Conservation (phyloP, 92 coral and sea anemone genomes). For the Galaxea fascicularis region DNA sequence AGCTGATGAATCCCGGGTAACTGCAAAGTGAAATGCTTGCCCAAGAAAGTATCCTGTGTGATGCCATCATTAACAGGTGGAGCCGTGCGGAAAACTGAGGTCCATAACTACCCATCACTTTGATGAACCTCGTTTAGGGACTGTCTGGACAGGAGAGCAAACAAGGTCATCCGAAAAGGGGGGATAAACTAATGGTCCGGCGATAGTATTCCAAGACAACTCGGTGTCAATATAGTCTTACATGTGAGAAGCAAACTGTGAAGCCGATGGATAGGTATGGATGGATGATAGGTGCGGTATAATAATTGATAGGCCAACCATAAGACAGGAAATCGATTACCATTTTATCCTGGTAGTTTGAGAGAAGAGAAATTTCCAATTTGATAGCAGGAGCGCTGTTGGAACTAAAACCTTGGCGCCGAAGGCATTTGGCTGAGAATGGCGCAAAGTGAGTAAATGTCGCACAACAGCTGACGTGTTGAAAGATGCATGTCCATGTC, state of each 20-base stretch:
- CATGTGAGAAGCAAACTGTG: constrained; percentile 12
- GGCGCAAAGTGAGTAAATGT: background rate
- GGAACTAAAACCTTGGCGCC: background rate
- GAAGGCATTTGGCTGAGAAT: constrained; percentile 13
- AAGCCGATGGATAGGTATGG: constrained; percentile 49
- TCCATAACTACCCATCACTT: constrained; percentile 52
- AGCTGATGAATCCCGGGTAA: background rate
- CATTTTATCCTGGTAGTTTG: background rate
- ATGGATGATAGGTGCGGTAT: constrained; percentile 13
- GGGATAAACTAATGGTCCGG: constrained; percentile 19
- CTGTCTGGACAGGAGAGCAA: constrained; percentile 53
- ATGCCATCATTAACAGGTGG: constrained; percentile 49
- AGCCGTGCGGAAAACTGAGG: constrained; percentile 44
- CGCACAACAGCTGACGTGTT: background rate
- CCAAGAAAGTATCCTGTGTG: constrained; percentile 24
- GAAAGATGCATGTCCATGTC: background rate
- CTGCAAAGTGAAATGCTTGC: constrained; percentile 20
- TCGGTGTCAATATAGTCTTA: constrained; percentile 21
- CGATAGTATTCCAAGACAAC: constrained; percentile 16
- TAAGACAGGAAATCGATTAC: too few species aligned
- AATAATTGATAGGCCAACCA: constrained; percentile 12
- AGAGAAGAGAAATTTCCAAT: too few species aligned
- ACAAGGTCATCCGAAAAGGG: constrained; percentile 25
- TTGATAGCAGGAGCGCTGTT: background rate
- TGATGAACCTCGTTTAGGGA: constrained; percentile 45